phyloP scores from a whole-genome alignment of 2,113 vertebrate species.

The Podarcis cretensis region DNA sequence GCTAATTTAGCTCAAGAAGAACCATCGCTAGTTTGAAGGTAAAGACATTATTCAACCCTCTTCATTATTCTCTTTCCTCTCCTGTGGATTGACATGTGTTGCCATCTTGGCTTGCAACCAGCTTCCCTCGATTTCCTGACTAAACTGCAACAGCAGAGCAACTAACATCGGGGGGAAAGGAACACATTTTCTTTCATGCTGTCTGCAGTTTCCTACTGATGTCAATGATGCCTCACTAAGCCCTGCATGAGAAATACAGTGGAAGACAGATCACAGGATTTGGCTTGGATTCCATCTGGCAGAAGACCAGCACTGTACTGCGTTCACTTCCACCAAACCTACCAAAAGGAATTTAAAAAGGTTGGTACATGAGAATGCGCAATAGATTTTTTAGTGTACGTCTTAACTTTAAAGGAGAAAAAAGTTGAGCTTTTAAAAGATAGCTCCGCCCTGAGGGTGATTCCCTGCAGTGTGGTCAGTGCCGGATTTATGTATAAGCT shows the following conservation, averaged over 20 bases:
- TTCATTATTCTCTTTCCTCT: not conserved
- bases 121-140: not conserved
- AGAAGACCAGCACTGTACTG: slow-evolving; percentile 2
- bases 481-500: too few species aligned
- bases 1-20: slow-evolving; percentile 4
- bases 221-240: slow-evolving; percentile 11
- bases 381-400: slow-evolving; percentile 19
- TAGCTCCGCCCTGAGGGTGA: too few species aligned
- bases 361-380: slow-evolving; percentile 32
- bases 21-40: not conserved
- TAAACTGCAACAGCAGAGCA: slow-evolving; percentile 9
- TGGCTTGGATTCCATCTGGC: slow-evolving; percentile 35
- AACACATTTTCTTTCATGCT: slow-evolving; percentile 12
- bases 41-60: not conserved
- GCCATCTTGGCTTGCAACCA: slow-evolving; percentile 9
- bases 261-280: slow-evolving; percentile 31
- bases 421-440: not conserved
- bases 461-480: too few species aligned
- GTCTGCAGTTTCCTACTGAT: not conserved
- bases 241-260: slow-evolving; percentile 20
- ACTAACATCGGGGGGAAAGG: not conserved
- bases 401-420: not conserved
- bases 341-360: not conserved
- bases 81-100: not conserved
- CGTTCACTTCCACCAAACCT: not conserved